Conservation (phyloP, 1,140 invertebrate species). For the Pseudomyrmex cubaensis region DNA sequence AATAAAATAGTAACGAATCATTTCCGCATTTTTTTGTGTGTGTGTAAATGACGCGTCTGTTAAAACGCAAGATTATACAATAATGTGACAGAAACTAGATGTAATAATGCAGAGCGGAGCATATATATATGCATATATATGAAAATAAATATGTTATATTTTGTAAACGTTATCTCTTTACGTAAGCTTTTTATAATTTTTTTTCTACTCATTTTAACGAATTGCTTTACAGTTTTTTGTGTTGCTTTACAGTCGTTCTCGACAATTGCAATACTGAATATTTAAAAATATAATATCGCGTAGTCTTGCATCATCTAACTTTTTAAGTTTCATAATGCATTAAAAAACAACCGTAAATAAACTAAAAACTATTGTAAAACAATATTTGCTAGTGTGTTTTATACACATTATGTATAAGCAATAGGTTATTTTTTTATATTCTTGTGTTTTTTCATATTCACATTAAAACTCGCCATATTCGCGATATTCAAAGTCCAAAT, state of each 20-base stretch:
- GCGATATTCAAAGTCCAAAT: slow-evolving; percentile 26
- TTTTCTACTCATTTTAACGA: not conserved
- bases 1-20: slow-evolving; percentile 31
- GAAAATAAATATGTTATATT: not conserved
- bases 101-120: not conserved
- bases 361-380: not conserved
- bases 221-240: no score
- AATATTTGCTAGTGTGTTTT: no score
- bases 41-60: not conserved
- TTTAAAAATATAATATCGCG: not conserved
- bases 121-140: not conserved
- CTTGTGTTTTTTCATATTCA: not conserved
- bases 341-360: not conserved
- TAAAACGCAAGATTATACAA: slow-evolving; percentile 31
- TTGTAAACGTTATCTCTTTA: not conserved
- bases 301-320: not conserved
- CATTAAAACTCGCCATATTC: not conserved
- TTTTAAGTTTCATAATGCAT: not conserved
- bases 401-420: not conserved
- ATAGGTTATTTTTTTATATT: not conserved
- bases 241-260: not conserved
- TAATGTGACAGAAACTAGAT: not conserved
- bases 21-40: slow-evolving; percentile 1
- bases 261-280: not conserved
- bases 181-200: not conserved